A percentile compares a stretch with the other conserved stretches of the same genome.
These are phyloP conservation scores for Monopterus albus DNA, from an alignment of 2,113 vertebrate genomes.

Conservation along the genomic window DNA sequence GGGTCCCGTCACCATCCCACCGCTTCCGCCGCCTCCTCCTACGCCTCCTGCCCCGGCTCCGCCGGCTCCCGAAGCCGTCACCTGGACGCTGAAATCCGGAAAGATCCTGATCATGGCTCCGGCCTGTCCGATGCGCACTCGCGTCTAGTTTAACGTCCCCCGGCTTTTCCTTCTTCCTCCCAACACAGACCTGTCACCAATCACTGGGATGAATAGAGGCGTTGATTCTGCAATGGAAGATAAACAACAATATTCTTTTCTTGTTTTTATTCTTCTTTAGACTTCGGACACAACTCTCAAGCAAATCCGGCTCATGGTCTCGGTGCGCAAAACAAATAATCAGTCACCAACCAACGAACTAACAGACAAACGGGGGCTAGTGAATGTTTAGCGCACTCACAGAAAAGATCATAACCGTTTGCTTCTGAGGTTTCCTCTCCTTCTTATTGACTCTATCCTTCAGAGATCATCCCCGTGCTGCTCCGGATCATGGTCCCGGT, in stretches of 20 bases:
- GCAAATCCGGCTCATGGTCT: constrained; percentile 89
- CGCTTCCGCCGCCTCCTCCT: constrained; percentile 64
- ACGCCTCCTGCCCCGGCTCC: constrained; percentile 86
- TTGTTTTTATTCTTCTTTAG: constrained; percentile 8
- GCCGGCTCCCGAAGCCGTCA: constrained; percentile 92
- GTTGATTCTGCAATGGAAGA: not conserved
- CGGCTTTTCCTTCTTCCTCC: not conserved
- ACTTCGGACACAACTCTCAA: constrained; percentile 65
- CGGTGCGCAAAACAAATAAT: constrained; percentile 69
- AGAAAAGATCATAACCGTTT: not conserved
- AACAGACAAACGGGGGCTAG: not conserved
- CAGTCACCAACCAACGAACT: constrained; percentile 21
- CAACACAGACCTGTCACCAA: constrained; percentile 40
- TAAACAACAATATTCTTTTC: constrained; percentile 1
- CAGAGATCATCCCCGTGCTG: constrained; percentile 79
- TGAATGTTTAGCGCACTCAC: constrained; percentile 29
- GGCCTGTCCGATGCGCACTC: constrained; percentile 44
- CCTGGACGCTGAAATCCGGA: constrained; percentile 99
- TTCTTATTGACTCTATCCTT: constrained; percentile 13
- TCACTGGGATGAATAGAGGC: constrained; percentile 70
- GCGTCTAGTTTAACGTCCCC: constrained; percentile 33
- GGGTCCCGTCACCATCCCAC: constrained; percentile 89
- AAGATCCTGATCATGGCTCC: constrained; percentile 96
- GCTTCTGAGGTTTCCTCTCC: not conserved
- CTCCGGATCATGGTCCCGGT: constrained; percentile 90